Evolutionary conservation across 2,888 invertebrate genomes (phyloP).

Genomic region (Chydorus sphaericus): DNA sequence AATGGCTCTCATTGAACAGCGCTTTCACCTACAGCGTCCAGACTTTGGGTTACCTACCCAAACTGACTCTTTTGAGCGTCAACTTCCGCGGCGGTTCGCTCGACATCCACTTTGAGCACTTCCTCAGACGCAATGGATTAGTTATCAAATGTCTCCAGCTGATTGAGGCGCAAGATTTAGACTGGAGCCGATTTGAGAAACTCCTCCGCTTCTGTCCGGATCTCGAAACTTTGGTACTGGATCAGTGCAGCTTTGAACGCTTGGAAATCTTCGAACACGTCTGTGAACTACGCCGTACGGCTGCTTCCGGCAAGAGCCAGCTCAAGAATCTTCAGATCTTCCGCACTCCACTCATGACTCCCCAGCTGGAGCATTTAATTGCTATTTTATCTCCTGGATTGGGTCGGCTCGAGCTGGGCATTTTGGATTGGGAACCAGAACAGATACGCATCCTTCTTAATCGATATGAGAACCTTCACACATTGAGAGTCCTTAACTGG

Average conservation of each 20-base stretch:
- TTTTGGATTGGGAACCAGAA: slow-evolving; percentile 7
- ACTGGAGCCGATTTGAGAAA: slow-evolving; percentile 10
- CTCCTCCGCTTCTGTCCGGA: slow-evolving; percentile 8
- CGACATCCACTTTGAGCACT: slow-evolving; percentile 14
- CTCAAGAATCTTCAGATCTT: slow-evolving; percentile 14
- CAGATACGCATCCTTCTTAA: neutral
- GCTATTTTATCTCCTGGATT: slow-evolving; percentile 9
- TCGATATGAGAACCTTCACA: neutral
- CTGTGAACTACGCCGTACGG: neutral
- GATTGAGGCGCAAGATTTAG: slow-evolving; percentile 10
- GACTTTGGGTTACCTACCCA: slow-evolving; percentile 11
- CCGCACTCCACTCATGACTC: slow-evolving; percentile 9
- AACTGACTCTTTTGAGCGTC: slow-evolving; percentile 11
- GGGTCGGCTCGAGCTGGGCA: slow-evolving; percentile 11
- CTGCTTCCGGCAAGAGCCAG: neutral
- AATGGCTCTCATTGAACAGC: slow-evolving; percentile 14
- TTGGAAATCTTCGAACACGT: slow-evolving; percentile 1
- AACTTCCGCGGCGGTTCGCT: slow-evolving; percentile 12
- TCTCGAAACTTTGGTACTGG: slow-evolving; percentile 13
- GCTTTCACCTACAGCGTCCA: slow-evolving; percentile 14
- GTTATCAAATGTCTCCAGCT: slow-evolving; percentile 13
- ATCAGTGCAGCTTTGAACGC: slow-evolving; percentile 11
- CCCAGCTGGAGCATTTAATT: slow-evolving; percentile 13
- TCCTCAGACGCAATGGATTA: slow-evolving; percentile 11
- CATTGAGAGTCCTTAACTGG: slow-evolving; percentile 9